phyloP scores from a whole-genome alignment of 1,140 invertebrate genomes.

The Drosophila chauvacae region DNA sequence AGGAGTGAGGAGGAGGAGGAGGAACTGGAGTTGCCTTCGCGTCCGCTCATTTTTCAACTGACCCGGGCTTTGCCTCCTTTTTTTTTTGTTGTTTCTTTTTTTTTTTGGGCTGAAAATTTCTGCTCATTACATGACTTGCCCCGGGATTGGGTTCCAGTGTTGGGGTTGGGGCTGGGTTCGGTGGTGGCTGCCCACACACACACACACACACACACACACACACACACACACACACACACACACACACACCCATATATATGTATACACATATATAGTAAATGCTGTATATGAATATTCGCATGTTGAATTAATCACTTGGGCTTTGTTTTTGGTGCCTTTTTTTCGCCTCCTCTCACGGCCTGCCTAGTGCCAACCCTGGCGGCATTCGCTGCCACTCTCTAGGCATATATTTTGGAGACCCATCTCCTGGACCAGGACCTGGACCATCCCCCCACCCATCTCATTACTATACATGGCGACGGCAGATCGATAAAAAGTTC shows the following conservation, averaged over 20 bases:
- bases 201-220: conserved; percentile 3
- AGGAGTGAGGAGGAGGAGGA: neutral
- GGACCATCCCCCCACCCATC: neutral
- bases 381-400: conserved; percentile 29
- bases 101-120: conserved; percentile 24
- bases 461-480: conserved; percentile 58
- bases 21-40: conserved; percentile 25
- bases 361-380: conserved; percentile 12
- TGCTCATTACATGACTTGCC: conserved; percentile 54
- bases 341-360: conserved; percentile 2
- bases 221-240: neutral
- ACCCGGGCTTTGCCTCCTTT: conserved; percentile 18
- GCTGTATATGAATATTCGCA: conserved; percentile 71
- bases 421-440: neutral
- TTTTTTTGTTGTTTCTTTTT: conserved; percentile 18
- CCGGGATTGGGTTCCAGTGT: neutral
- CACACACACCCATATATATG: conserved; percentile 1
- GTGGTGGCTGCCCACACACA: conserved; percentile 15
- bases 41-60: conserved; percentile 74
- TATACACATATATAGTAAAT: conserved; percentile 14
- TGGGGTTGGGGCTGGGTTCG: neutral
- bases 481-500: conserved; percentile 79
- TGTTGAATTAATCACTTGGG: conserved; percentile 81
- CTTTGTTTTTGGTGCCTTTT: conserved; percentile 43
- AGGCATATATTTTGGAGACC: conserved; percentile 67